Conservation (phyloP, 2,888 invertebrate genomes). For the Platycnemis pennipes region DNA sequence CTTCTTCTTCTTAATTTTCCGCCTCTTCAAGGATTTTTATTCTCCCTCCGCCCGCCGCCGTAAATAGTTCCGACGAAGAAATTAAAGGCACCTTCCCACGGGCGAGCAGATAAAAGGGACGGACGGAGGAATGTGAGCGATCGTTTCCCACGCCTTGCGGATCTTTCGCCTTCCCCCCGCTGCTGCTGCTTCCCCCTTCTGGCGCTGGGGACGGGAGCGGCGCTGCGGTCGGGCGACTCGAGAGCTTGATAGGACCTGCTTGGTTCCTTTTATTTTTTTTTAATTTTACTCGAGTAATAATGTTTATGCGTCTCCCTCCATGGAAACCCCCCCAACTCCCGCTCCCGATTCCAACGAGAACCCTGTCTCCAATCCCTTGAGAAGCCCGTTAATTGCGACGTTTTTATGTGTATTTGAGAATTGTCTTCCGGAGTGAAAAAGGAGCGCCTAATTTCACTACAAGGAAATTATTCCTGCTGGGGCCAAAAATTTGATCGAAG, state of each 20-base stretch:
- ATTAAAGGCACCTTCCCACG: not conserved
- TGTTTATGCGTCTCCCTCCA: not conserved
- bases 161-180: not conserved
- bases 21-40: slow-evolving; percentile 36
- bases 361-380: not conserved
- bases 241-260: not conserved
- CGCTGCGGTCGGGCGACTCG: not conserved
- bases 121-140: not conserved
- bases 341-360: no score
- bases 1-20: slow-evolving; percentile 23
- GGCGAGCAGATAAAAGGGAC: not conserved
- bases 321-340: not conserved
- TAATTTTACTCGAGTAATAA: not conserved
- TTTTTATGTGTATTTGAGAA: slow-evolving; percentile 25
- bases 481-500: not conserved
- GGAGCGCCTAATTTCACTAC: not conserved
- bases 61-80: slow-evolving; percentile 3
- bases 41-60: not conserved
- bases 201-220: not conserved
- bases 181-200: not conserved
- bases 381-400: not conserved
- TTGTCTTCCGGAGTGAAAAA: not conserved
- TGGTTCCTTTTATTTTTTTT: not conserved
- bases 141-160: not conserved
- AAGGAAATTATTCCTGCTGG: not conserved